Evolutionary conservation across 2,888 invertebrate genomes (phyloP), one percentile per base, ranked within the genome.

Genomic region (Leptura quadrifasciata): DNA sequence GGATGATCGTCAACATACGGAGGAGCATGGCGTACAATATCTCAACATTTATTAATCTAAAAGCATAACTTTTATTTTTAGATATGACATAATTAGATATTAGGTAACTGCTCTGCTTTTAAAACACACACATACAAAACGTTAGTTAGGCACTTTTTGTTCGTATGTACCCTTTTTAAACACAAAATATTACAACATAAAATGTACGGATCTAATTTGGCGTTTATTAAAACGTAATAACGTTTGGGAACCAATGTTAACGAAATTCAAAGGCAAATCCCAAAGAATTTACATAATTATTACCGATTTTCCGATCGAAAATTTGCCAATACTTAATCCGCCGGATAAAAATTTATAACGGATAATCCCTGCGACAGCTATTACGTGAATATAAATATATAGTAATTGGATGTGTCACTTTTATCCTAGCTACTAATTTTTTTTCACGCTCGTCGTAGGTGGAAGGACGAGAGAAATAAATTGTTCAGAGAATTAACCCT

Each of bases 201-300:
- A 31, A 31, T 31, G 8, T 31, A 31, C 6, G 8, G 27, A 5
- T 8, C 8, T 31, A 31, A 31, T 5, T 31, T 31, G n/a, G n/a
- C n/a, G 5, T 31, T 31, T n/a, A 47, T 47, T 3, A n/a, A 47
- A 47, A 4, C n/a, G 1, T 39, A 47, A 47, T n/a, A n/a, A 47
- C n/a, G 47, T 47, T 47, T 47, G 12, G 15, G 2, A n/a, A n/a
- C 15, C 47, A 5, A 6, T 47, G 17, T 47, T 47, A 47, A 3
- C 47, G 15, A 47, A 47, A 47, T 47, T 47, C n/a, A n/a, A 47
- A n/a, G n/a, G 47, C 47, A 47, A 47, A 47, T n/a, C 47, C 47
- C 47, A 47, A n/a, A n/a, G 47, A 47, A n/a, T 47, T 47, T 47
- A n/a, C 47, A 47, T 47, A 47, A 47, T 47, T 47, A 47, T n/a